Percentiles rank a stretch among this genome's conserved stretches.
These are phyloP conservation scores for Atopsyche davidsoni DNA, from an alignment of 1,140 invertebrate species.

Conservation along the genomic window DNA sequence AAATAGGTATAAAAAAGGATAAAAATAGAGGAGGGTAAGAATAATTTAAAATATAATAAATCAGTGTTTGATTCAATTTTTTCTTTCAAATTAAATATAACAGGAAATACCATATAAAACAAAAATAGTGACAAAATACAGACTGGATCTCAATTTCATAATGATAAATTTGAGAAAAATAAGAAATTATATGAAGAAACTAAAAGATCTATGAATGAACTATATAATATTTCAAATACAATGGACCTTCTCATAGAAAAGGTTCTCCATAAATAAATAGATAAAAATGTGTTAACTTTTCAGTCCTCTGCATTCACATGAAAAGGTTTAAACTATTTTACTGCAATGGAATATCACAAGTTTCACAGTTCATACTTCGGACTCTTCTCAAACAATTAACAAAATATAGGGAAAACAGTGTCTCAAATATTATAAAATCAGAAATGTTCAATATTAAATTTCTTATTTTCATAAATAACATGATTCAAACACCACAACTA, in stretches of 20 bases:
- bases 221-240: constrained; percentile 1
- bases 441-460: not conserved
- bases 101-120: constrained; percentile 18
- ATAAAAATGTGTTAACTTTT: not conserved
- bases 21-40: too few relatives aligned
- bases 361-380: constrained; percentile 1
- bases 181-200: constrained; percentile 12
- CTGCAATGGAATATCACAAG: constrained; percentile 5
- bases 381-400: constrained; percentile 1
- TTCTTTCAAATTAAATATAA: constrained; percentile 26
- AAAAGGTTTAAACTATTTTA: too few relatives aligned
- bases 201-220: constrained; percentile 7
- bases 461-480: constrained; percentile 15
- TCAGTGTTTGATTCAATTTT: constrained; percentile 20
- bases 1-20: too few relatives aligned
- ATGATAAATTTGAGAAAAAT: constrained; percentile 7
- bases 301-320: not conserved
- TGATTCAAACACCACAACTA: constrained; percentile 18
- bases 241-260: too few relatives aligned
- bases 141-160: constrained; percentile 10
- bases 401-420: not conserved
- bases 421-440: constrained; percentile 1
- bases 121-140: constrained; percentile 17
- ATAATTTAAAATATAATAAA: constrained; percentile 3
- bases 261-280: constrained; percentile 6